Evolutionary conservation across 2,113 vertebrate genomes (phyloP), one percentile per base, ranked within the genome.

Genomic region (Myiozetetes cayanensis): DNA sequence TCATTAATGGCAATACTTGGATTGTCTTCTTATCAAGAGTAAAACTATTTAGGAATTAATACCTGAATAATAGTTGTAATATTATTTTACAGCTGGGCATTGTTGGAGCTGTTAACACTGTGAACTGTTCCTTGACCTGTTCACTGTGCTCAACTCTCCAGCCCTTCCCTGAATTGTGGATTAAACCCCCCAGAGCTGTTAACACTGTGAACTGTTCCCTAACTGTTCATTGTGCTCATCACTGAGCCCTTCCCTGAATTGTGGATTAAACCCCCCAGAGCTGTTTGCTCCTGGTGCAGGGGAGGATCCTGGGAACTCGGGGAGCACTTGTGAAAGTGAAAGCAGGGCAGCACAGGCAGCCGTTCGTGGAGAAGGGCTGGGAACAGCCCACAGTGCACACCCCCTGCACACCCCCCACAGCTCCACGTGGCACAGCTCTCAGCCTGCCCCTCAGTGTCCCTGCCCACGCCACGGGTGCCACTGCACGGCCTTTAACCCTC

Each of bases 271-370:
- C 37, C 37, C 37, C 37, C 37, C 37, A 37, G 37, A 37, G 37
- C 37, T 37, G 37, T 37, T 37, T 37, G 37, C 37, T 37, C 37
- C 37, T 37, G 37, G 37, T 37, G 37, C 37, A 22, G 11, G 4
- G 47, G 47, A 63, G 44, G 44, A 65, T 39, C 76, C 20, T 62
- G 8, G 2, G 0, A 20, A 35, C 23, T 19, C 20, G 0, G 25
- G 65, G 6, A 80, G 62, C 8, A 6, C 13, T 12, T 79, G 1
- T 80, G 90, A 97, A 97, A 97, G 95, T 93, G 95, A 96, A 97
- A 96, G 16, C 52, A 88, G 77, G 93, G 5, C 2, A 2, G 50
- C 67, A 55, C 79, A 77, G 62, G 87, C 94, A 70, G 90, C 47
- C 67, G 50, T 87, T 58, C 65, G 71, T 58, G 37, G 24, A 47